Evolutionary conservation across 2,888 invertebrate species (phyloP).

Genomic region (Drosophila ochracea): DNA sequence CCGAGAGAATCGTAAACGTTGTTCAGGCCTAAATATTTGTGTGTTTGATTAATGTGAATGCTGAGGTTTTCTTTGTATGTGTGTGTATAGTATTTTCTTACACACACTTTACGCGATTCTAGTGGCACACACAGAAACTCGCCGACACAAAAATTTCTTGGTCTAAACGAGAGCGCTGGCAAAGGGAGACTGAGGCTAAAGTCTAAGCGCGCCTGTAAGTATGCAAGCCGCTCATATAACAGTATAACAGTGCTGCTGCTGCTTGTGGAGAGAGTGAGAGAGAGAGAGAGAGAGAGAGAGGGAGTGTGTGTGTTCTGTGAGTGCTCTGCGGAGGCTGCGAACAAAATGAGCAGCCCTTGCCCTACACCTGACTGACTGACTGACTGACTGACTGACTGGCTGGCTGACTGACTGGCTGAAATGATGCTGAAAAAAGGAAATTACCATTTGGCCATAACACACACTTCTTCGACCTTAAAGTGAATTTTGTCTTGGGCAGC

Average conservation of each 20-base stretch:
- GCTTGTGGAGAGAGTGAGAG: slow-evolving; percentile 8
- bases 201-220: slow-evolving; percentile 58
- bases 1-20: slow-evolving; percentile 41
- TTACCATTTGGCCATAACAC: slow-evolving; percentile 50
- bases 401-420: slow-evolving; percentile 5
- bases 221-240: slow-evolving; percentile 63
- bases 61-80: slow-evolving; percentile 24
- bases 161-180: slow-evolving; percentile 70
- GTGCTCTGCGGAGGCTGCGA: slow-evolving; percentile 38
- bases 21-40: slow-evolving; percentile 30
- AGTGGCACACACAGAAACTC: slow-evolving; percentile 38
- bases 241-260: slow-evolving; percentile 44
- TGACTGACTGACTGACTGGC: slow-evolving; percentile 24
- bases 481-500: slow-evolving; percentile 20
- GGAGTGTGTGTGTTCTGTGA: not conserved
- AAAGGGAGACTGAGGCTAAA: slow-evolving; percentile 67
- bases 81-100: not conserved
- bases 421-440: slow-evolving; percentile 24
- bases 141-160: slow-evolving; percentile 37
- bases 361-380: slow-evolving; percentile 39
- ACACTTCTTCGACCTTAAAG: slow-evolving; percentile 36
- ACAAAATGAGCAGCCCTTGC: not conserved
- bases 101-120: slow-evolving; percentile 61
- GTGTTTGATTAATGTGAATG: slow-evolving; percentile 55
- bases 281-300: slow-evolving; percentile 3